Percentiles rank a stretch among this genome's conserved stretches.
Conservation (phyloP, 2,113 vertebrate genomes). For the Anser brachyrhynchus region DNA sequence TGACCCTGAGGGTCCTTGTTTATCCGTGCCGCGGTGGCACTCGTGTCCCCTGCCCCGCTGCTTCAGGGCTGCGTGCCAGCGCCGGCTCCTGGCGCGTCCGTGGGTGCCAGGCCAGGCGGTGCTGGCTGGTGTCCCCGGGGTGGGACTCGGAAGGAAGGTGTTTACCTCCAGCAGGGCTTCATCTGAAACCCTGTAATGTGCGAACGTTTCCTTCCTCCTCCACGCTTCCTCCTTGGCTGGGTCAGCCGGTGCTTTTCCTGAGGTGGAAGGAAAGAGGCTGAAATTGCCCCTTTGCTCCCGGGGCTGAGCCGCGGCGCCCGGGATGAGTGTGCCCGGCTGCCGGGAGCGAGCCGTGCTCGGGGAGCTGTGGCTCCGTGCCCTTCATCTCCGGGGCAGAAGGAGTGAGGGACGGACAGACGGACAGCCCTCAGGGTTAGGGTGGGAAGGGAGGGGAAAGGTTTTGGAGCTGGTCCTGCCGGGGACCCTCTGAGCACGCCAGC, state of each 20-base stretch:
- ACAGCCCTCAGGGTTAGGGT: background rate
- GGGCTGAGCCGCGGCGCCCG: background rate
- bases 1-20: background rate
- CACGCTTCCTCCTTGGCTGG: background rate
- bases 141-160: background rate
- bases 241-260: constrained; percentile 27
- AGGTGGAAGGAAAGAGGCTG: background rate
- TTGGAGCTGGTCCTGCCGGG: background rate
- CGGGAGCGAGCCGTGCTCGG: rapidly evolving
- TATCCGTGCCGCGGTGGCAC: rapidly evolving
- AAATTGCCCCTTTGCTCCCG: background rate
- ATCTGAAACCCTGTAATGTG: background rate
- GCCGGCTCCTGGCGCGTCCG: background rate
- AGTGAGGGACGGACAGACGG: background rate
- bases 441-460: background rate
- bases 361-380: background rate
- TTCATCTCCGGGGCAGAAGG: rapidly evolving
- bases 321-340: rapidly evolving
- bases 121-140: background rate
- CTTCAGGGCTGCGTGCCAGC: background rate
- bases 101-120: background rate
- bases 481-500: background rate
- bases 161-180: background rate
- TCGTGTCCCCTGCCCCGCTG: background rate
- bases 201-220: constrained; percentile 48